Conservation (phyloP, 1,140 invertebrate genomes). For the Drosophila parvula region DNA sequence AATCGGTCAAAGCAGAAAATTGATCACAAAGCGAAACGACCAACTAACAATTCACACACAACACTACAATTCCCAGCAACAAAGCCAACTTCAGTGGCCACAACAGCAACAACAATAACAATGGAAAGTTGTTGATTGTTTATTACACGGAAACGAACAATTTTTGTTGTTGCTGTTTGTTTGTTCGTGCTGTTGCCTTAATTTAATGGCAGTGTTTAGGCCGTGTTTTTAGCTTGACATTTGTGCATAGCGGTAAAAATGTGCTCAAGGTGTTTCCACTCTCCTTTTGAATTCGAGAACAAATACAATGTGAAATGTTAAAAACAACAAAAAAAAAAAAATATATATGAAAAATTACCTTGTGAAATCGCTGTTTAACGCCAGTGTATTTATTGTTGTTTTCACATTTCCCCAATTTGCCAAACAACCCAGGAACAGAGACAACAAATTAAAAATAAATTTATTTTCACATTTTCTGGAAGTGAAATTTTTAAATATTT, state of each 20-base stretch:
- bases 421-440: conserved; percentile 25
- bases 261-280: conserved; percentile 41
- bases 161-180: conserved; percentile 52
- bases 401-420: conserved; percentile 46
- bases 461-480: conserved; percentile 39
- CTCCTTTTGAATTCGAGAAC: conserved; percentile 31
- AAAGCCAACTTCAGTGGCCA: conserved; percentile 13
- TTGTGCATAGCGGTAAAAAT: conserved; percentile 42
- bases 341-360: conserved; percentile 15
- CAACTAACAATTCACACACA: conserved; percentile 30
- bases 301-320: conserved; percentile 21
- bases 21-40: conserved; percentile 46
- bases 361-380: conserved; percentile 28
- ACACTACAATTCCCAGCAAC: conserved; percentile 6
- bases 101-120: conserved; percentile 45
- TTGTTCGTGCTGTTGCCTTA: conserved; percentile 36
- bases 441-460: conserved; percentile 42
- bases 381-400: conserved; percentile 1
- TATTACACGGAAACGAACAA: conserved; percentile 72
- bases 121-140: conserved; percentile 73
- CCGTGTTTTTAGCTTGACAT: conserved; percentile 36
- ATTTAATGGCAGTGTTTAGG: conserved; percentile 46
- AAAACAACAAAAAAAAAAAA: background rate
- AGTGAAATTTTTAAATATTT: conserved; percentile 30
- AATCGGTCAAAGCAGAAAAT: conserved; percentile 47